Base-by-base conservation (phyloP, 2,888 invertebrate species). In the Biston stratarius region DNA sequence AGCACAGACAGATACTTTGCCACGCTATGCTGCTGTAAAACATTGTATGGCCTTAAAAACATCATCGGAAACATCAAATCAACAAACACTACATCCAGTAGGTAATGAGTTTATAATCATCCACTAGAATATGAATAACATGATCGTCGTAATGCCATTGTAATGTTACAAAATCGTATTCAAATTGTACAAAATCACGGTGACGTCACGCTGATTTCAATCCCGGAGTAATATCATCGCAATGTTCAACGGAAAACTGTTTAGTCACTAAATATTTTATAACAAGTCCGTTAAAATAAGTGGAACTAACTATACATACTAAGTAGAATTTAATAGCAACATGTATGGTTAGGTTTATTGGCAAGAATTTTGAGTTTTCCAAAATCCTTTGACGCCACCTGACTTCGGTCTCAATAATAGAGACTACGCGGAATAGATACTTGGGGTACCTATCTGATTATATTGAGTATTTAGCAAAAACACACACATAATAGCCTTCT, bases 41-140 rank as follows among this genome's bases (percentile, higher is more conserved):
- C 44, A 5, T n/a, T n/a, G n/a, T n/a, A n/a, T 44, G n/a, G 11
- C 6, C 44, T n/a, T n/a, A n/a, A 2, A 0, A 2, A 9, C 38
- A 8, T 8, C 38, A 38, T 38, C 9, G 38, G 38, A 38, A 33
- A 48, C 9, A 10, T 48, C 5, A 48, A 24, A 33, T 10, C 1
- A 24, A 48, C 48, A 33, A 34, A 6, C 6, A 7, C n/a, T 8
- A n/a, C 34, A 33, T 15, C 15, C 44, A 44, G 44, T n/a, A 10
- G 12, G 44, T 56, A 44, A 57, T 34, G 57, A n/a, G n/a, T 57
- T 45, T 57, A 45, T 57, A 45, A 57, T 45, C 33, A 45, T 56
- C 34, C n/a, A n/a, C n/a, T 3, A 1, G 8, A 49, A 49, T 49
- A 34, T 33, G 33, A 34, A n/a, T 44, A 5, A 33, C 24, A 48